A percentile compares a stretch with the other conserved stretches of the same genome.
phyloP scores from a whole-genome alignment of 2,888 invertebrate genomes.

The Hermaeophaga mercurialis region DNA sequence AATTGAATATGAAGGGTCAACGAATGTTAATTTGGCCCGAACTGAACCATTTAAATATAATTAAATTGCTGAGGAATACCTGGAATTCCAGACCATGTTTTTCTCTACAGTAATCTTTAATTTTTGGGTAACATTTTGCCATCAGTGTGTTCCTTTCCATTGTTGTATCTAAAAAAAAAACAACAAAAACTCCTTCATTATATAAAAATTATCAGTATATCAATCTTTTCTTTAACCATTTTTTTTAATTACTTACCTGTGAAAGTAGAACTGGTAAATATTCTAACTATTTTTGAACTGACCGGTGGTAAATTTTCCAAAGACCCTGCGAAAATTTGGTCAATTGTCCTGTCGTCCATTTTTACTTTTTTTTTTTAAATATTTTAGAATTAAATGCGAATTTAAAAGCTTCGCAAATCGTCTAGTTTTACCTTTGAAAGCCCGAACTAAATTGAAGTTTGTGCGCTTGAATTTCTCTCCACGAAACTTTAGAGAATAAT shows the following conservation, averaged over 20 bases:
- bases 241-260: constrained; percentile 71
- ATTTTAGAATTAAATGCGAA: too few species aligned
- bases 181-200: too few species aligned
- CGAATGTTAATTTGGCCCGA: too few species aligned
- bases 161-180: constrained; percentile 78
- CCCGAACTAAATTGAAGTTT: constrained; percentile 13
- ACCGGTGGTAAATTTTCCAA: constrained; percentile 89
- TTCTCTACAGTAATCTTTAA: constrained; percentile 96
- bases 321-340: constrained; percentile 88
- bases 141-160: constrained; percentile 96
- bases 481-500: constrained; percentile 25
- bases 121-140: constrained; percentile 96
- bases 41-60: too few species aligned
- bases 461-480: constrained; percentile 11
- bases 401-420: too few species aligned
- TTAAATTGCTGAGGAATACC: constrained; percentile 65
- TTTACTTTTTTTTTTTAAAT: constrained; percentile 18
- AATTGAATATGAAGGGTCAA: too few species aligned
- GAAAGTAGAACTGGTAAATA: constrained; percentile 98
- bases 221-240: neutral
- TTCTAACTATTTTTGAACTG: constrained; percentile 96
- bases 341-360: constrained; percentile 91
- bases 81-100: constrained; percentile 98
- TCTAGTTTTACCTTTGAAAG: constrained; percentile 2
- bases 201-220: neutral